These are phyloP conservation scores for Heliconius hortense DNA, from an alignment of 2,888 invertebrate genomes.

Conservation along the genomic window DNA sequence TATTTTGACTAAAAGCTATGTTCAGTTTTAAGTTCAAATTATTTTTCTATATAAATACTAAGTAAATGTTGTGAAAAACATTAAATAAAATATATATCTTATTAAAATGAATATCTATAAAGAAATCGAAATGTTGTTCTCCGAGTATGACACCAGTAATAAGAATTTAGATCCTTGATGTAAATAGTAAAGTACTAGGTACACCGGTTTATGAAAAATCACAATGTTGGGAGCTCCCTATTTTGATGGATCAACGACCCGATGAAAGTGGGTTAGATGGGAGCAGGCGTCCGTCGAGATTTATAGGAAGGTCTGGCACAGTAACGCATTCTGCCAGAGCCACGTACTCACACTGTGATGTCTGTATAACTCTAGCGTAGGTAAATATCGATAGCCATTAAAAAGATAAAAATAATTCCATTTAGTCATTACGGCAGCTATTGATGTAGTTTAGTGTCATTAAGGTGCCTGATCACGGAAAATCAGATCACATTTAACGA, in stretches of 20 bases:
- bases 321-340: slow-evolving; percentile 55
- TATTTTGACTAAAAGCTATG: not conserved
- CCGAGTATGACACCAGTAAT: not conserved
- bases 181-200: not conserved
- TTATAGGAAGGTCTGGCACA: slow-evolving; percentile 63
- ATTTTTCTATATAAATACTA: not conserved
- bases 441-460: slow-evolving; percentile 15
- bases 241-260: slow-evolving; percentile 61
- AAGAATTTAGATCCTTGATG: not conserved
- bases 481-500: not conserved
- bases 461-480: slow-evolving; percentile 10
- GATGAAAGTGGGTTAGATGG: slow-evolving; percentile 60
- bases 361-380: slow-evolving; percentile 41
- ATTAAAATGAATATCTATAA: not conserved
- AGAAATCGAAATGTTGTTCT: not conserved
- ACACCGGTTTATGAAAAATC: slow-evolving; percentile 43
- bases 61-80: not conserved
- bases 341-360: slow-evolving; percentile 46
- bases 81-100: too few species aligned
- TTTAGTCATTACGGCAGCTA: slow-evolving; percentile 34
- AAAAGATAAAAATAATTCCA: slow-evolving; percentile 44
- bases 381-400: slow-evolving; percentile 43
- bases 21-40: not conserved
- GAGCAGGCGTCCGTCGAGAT: slow-evolving; percentile 53
- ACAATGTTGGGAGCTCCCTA: slow-evolving; percentile 51